A percentile compares a stretch with the other conserved stretches of the same genome.
phyloP scores from a whole-genome alignment of 2,113 vertebrate genomes.

The Ailuropoda melanoleuca region DNA sequence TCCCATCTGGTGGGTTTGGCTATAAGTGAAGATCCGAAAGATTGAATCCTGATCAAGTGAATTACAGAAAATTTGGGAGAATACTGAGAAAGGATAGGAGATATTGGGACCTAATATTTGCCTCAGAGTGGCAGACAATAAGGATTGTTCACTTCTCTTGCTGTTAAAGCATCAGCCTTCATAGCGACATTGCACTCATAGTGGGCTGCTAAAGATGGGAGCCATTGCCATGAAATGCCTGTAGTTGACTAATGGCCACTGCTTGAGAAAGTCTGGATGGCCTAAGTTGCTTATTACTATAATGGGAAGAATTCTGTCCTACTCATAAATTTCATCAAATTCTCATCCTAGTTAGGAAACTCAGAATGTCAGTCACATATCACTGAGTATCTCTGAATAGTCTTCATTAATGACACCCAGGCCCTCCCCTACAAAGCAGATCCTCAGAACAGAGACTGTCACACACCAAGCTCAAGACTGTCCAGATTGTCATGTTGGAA shows the following conservation, averaged over 20 bases:
- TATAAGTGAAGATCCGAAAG: not conserved
- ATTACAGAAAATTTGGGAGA: slow-evolving; percentile 5
- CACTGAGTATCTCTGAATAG: slow-evolving; percentile 6
- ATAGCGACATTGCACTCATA: not conserved
- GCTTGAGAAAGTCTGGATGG: not conserved
- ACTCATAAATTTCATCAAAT: slow-evolving; percentile 8
- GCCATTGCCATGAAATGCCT: not conserved
- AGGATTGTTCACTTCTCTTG: not conserved
- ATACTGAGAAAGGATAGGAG: not conserved
- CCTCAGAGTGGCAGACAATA: not conserved
- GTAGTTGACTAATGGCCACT: not conserved
- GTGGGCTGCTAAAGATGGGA: not conserved
- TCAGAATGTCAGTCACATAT: slow-evolving; percentile 39
- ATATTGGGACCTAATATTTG: not conserved
- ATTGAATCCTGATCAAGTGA: not conserved
- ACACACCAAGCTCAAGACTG: not conserved
- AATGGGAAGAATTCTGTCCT: not conserved
- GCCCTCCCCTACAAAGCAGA: not conserved
- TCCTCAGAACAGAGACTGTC: not conserved
- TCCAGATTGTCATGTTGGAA: not conserved
- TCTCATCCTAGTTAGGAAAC: not conserved
- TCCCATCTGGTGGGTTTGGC: slow-evolving; percentile 9
- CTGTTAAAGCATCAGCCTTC: not conserved
- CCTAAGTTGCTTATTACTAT: not conserved
- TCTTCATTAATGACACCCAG: slow-evolving; percentile 18